Base-by-base conservation (phyloP, 2,888 invertebrate species). In the Zeuzera pyrina region DNA sequence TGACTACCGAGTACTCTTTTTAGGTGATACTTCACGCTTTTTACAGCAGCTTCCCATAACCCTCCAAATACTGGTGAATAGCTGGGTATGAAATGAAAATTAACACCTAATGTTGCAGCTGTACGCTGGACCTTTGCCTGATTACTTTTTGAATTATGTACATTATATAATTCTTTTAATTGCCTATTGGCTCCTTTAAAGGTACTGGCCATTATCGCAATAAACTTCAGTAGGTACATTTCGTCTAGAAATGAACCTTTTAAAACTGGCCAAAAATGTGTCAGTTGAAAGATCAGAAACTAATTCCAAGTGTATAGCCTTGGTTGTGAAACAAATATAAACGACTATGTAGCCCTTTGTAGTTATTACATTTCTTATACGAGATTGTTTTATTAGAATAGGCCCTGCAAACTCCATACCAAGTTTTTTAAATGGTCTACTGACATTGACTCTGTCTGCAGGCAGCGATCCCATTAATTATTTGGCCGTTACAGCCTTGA, bases 81-180 rank as follows among this genome's bases (percentile, higher is more conserved):
- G n/a, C 47, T 39, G 1, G 53, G 50, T 26, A 47, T 52, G 26
- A 52, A 54, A 10, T 49, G 33, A 45, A 56, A 57, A 3, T 33
- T 3, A 15, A 47, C 39, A 14, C 34, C 36, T 13, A 34, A 35
- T 12, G 31, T 10, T 1, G 32, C 16, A 15, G 24, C 8, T n/a
- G 15, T 24, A 6, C 14, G 7, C 7, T 32, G 25, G 11, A 38
- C 31, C 21, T 24, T 19, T 10, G 21, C 25, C 24, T 33, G 36
- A 16, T 39, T 36, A 1, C 27, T 27, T 19, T 19, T 16, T 4
- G 36, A 35, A 24, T 14, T 13, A 6, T 31, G 30, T 7, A 36
- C 15, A 10, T 31, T 15, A 23, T 39, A 32, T 12, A 42, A 30
- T 15, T 39, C 33, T 23, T 10, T 10, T 23, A 38, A 26, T 15